Base-by-base conservation (phyloP, 2,113 vertebrate species). In the Calyptomena viridis region DNA sequence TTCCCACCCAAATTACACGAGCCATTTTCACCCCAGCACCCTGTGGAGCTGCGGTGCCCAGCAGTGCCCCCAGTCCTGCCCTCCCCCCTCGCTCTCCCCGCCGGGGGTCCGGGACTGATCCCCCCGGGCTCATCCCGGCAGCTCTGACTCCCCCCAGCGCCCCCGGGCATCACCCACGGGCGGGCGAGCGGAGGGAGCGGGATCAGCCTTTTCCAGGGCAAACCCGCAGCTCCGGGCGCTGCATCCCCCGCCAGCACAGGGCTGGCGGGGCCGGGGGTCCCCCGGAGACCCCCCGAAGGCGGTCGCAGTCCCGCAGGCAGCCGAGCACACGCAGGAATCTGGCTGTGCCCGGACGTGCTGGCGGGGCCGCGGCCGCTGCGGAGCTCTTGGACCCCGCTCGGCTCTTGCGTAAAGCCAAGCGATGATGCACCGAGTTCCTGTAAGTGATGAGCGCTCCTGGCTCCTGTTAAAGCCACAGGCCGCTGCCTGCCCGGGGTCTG, bases 391-490 rank as follows among this genome's bases (percentile, higher is more conserved):
- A 95, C 12, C 96, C 56, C 46, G 50, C 75, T 91, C 42, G 80
- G 71, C 73, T 94, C 94, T 97, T 97, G 97, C 89, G 90, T 42
- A 97, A 95, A 95, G 93, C 74, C 35, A 1, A 44, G 94, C 68
- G 88, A 94, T 97, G 95, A 97, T 96, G 97, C 92, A 96, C 85
- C 3, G 76, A 94, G 95, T 97, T 97, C 83, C 96, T 92, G 96
- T 46, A 97, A 97, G 90, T 59, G 96, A 95, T 84, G 97, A 86
- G 94, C 95, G 49, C 90, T 95, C 90, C 94, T 83, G 95, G 85
- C 94, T 96, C 33, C 59, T 75, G 90, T 90, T 95, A 96, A 93
- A 97, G 94, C 42, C 73, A 8, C 96, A 95, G 90, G 60, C 87
- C 82, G 89, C 81, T 59, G 75, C 66, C 82, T 84, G 92, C 35